These are phyloP conservation scores for Podiceps cristatus DNA, from an alignment of 2,113 vertebrate genomes.

Conservation along the genomic window DNA sequence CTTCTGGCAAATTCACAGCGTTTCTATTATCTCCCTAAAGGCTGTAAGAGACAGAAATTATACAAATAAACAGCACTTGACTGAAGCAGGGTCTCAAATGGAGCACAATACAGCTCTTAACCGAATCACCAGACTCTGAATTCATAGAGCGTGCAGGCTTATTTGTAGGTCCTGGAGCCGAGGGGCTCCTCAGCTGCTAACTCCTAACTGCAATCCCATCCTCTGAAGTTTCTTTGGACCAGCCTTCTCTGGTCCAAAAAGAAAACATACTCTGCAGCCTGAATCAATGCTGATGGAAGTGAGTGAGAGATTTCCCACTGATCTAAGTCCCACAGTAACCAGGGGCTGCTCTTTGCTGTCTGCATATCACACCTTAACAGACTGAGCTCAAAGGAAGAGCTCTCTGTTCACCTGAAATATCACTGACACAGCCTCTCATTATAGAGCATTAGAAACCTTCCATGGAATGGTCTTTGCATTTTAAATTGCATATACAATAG, in stretches of 20 bases:
- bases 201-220: background rate
- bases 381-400: background rate
- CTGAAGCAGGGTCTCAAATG: background rate
- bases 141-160: background rate
- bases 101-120: background rate
- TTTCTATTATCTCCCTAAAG: background rate
- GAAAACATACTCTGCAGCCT: background rate
- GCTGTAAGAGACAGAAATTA: background rate
- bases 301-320: background rate
- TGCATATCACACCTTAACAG: background rate
- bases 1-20: background rate
- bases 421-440: background rate
- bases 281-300: background rate
- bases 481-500: background rate
- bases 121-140: background rate
- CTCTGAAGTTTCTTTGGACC: background rate
- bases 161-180: background rate
- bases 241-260: background rate
- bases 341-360: background rate
- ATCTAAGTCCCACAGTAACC: background rate
- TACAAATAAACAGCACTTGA: background rate
- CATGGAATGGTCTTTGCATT: background rate
- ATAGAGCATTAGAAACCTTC: background rate
- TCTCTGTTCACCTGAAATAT: background rate
- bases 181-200: background rate